phyloP scores from a whole-genome alignment of 2,113 vertebrate species.

The Equus quagga region DNA sequence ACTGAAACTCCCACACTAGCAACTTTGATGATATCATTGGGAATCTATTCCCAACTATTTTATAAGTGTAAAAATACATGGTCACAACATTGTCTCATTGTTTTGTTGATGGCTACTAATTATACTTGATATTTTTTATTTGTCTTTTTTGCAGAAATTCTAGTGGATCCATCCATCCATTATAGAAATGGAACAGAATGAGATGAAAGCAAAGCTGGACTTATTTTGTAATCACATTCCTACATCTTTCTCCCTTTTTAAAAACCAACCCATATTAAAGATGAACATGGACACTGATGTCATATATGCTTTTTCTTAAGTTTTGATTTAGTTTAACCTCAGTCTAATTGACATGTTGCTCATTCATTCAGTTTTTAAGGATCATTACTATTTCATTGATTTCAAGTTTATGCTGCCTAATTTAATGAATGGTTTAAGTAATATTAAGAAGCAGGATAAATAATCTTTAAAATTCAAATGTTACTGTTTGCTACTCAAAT shows the following conservation, averaged over 20 bases:
- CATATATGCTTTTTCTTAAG: background rate
- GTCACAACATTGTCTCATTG: background rate
- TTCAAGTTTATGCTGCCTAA: background rate
- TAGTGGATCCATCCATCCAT: background rate
- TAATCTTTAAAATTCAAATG: background rate
- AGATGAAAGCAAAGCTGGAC: background rate
- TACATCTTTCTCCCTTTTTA: background rate
- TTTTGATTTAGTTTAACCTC: background rate
- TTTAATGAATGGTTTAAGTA: background rate
- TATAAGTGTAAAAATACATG: background rate
- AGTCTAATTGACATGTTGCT: background rate
- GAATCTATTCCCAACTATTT: background rate
- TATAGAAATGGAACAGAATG: conserved; percentile 34
- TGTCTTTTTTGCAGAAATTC: conserved; percentile 57
- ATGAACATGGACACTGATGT: background rate
- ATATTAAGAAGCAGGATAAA: background rate
- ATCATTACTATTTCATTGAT: background rate
- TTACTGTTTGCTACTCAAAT: background rate
- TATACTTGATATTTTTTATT: background rate
- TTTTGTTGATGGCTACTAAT: background rate
- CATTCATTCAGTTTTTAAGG: background rate
- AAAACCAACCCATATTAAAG: background rate
- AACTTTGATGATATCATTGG: background rate
- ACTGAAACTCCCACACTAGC: background rate
- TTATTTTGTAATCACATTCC: background rate